phyloP scores from a whole-genome alignment of 2,888 invertebrate species.

The Odiellus spinosus region DNA sequence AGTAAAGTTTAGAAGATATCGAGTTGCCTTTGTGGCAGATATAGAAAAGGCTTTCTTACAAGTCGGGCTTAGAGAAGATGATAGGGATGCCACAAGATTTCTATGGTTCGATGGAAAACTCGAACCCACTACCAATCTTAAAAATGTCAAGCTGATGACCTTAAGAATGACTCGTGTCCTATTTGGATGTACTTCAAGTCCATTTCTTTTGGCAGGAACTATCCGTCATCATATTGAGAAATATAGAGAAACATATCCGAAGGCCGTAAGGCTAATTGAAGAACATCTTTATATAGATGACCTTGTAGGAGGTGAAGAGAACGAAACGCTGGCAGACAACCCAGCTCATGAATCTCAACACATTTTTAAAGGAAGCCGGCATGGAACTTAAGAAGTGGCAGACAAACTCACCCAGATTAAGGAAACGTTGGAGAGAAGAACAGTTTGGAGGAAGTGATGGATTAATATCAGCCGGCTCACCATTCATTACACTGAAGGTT shows the following conservation, averaged over 20 bases:
- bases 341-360: not conserved
- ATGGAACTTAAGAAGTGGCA: conserved; percentile 3
- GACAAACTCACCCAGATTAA: not conserved
- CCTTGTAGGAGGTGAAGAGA: not conserved
- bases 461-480: not conserved
- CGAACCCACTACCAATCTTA: no score
- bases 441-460: not conserved
- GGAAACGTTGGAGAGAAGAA: not conserved
- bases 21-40: conserved; percentile 8
- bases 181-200: conserved; percentile 1
- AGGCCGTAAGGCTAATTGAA: not conserved
- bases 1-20: conserved; percentile 10
- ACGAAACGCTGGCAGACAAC: no score
- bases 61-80: conserved; percentile 4
- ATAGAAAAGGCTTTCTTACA: conserved; percentile 9
- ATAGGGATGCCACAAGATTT: conserved; percentile 5
- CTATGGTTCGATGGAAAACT: conserved; percentile 1
- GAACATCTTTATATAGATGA: conserved; percentile 3
- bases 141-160: no score
- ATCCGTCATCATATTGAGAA: conserved; percentile 1
- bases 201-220: conserved; percentile 1
- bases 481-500: not conserved
- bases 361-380: not conserved
- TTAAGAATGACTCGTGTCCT: not conserved
- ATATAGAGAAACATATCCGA: not conserved